Conservation (phyloP, 2,888 invertebrate species). For the Cosmia pyralina region DNA sequence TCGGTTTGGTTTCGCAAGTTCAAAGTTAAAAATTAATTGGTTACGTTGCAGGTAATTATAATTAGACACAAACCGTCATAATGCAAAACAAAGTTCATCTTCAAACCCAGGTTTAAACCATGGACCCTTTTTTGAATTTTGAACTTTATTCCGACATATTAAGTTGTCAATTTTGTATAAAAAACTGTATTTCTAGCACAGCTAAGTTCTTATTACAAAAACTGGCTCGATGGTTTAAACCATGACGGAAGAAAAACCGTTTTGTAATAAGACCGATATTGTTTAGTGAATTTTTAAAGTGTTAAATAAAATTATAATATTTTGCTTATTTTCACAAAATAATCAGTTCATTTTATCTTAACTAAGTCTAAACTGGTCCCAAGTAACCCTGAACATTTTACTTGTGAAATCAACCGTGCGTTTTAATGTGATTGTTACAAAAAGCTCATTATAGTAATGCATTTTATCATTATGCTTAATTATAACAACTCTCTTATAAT, state of each 20-base stretch:
- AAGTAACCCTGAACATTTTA: conserved; percentile 15
- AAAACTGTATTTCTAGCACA: too few relatives aligned
- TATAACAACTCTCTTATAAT: background rate
- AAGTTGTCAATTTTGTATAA: too few relatives aligned
- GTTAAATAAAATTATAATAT: background rate
- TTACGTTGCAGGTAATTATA: conserved; percentile 18
- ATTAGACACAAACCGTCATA: too few relatives aligned
- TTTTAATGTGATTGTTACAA: conserved; percentile 23
- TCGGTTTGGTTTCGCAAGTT: conserved; percentile 10
- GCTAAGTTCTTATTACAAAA: too few relatives aligned
- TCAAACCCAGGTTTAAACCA: too few relatives aligned
- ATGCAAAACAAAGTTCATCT: too few relatives aligned
- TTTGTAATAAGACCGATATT: too few relatives aligned
- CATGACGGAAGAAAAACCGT: too few relatives aligned
- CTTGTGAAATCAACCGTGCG: conserved; percentile 29
- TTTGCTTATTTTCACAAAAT: background rate
- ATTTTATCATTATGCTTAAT: conserved; percentile 1
- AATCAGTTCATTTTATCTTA: background rate
- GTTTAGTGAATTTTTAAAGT: conserved; percentile 3
- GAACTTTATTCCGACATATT: too few relatives aligned
- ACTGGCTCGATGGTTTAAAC: too few relatives aligned
- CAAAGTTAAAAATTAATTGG: conserved; percentile 7
- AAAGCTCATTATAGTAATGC: background rate
- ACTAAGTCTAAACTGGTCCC: background rate
- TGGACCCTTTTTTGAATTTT: too few relatives aligned